Conservation (phyloP, 2,113 vertebrate genomes). For the Tragulus kanchil region DNA sequence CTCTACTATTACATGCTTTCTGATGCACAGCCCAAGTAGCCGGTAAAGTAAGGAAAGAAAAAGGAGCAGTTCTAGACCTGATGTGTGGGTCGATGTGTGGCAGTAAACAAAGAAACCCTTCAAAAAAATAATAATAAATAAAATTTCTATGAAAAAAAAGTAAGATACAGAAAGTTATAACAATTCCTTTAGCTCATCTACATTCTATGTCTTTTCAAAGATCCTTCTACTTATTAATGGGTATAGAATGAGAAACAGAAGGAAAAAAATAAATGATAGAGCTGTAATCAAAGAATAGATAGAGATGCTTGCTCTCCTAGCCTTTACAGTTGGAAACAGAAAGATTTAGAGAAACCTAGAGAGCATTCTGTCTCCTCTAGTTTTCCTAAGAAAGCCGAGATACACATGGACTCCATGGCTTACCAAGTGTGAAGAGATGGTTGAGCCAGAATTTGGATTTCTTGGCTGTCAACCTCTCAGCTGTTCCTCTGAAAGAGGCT, state of each 20-base stretch:
- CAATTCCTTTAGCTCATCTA: neutral
- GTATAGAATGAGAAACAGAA: neutral
- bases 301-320: neutral
- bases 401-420: neutral
- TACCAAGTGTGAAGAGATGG: neutral
- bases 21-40: neutral
- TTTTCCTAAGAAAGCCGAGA: neutral
- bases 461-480: neutral
- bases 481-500: neutral
- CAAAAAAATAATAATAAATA: no score
- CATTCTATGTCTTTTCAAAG: neutral
- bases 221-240: neutral
- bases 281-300: neutral
- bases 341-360: conserved; percentile 10
- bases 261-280: neutral
- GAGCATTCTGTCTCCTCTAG: neutral
- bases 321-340: neutral
- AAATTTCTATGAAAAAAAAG: neutral
- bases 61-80: neutral
- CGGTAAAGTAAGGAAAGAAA: neutral
- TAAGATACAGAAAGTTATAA: neutral
- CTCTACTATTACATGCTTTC: neutral
- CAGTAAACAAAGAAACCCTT: no score
- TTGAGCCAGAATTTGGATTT: neutral
- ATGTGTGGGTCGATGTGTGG: neutral